Evolutionary conservation across 2,888 invertebrate species (phyloP), one percentile per base, ranked within the genome.

Genomic region (Eretmocerus hayati): DNA sequence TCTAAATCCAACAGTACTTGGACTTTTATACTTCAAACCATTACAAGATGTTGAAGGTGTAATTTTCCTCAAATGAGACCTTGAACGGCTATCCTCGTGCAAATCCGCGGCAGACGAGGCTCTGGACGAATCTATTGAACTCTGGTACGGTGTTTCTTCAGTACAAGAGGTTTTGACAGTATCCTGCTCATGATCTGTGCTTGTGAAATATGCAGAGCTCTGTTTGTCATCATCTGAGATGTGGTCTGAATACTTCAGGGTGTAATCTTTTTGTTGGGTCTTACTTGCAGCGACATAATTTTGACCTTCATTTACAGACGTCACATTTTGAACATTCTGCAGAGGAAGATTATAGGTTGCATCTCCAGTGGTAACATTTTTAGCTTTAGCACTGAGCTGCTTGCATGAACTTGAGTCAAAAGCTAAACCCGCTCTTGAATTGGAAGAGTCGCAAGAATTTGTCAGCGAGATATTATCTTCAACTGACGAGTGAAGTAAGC

Each of bases 81-180:
- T n/a, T n/a, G n/a, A n/a, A n/a, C 2, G 5, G 15, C 15, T 13
- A 13, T 69, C 72, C 19, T 79, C 76, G 19, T 85, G 75, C 26
- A 94, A 74, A 72, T 94, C 93, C 0, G 86, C 87, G 71, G 91
- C 83, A 0, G 90, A 92, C 0, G 90, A 88, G 0, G 92, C 89
- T 23, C 87, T 88, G 1, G 92, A 92, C 63, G 91, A 87, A 59
- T 62, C 64, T 15, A 66, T 45, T 0, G 67, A 66, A 4, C 84
- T 83, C 63, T 83, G 84, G 61, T 85, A 82, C 0, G 88, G 88
- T 1, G 93, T 92, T 15, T 87, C 92, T 73, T 94, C 93, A 0
- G 92, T 92, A 63, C 86, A 90, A 69, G 91, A 93, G 49, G 90
- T 91, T 59, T 84, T 78, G 13, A 83, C 76, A 56, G 71, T 72